Evolutionary conservation across 2,113 vertebrate genomes (phyloP).

Genomic region (Anseranas semipalmata): DNA sequence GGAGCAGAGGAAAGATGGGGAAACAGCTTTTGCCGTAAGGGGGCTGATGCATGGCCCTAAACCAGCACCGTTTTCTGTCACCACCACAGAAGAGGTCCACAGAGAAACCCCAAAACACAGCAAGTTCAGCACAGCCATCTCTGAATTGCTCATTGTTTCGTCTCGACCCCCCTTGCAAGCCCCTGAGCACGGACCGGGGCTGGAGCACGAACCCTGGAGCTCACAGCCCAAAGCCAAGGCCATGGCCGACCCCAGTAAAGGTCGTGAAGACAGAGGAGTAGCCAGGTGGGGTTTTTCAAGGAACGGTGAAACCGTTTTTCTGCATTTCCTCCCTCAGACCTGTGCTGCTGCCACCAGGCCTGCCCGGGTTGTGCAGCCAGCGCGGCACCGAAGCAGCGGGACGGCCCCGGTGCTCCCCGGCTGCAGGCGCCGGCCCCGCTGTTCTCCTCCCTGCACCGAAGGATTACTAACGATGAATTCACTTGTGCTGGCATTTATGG

Average conservation of each 20-base stretch:
- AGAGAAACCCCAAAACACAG: background rate
- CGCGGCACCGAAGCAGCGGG: accelerated
- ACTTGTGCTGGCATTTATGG: accelerated
- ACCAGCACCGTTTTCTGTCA: accelerated
- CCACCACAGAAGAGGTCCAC: accelerated
- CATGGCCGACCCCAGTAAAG: accelerated
- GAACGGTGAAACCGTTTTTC: background rate
- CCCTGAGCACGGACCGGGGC: accelerated
- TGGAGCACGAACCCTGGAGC: background rate
- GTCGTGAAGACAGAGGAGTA: accelerated
- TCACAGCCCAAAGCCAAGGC: accelerated
- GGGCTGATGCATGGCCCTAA: accelerated
- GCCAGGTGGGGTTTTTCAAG: accelerated
- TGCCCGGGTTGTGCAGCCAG: background rate
- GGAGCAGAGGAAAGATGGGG: background rate
- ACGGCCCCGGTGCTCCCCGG: background rate
- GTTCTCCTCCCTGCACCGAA: background rate
- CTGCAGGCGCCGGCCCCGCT: background rate
- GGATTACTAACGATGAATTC: background rate
- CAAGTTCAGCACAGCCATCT: background rate
- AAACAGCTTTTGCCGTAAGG: background rate
- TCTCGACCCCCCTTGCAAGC: background rate
- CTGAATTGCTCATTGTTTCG: background rate
- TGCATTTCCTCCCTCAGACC: background rate
- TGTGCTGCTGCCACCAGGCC: constrained; percentile 27